Evolutionary conservation across 1,140 invertebrate species (phyloP).

Genomic region (Cylas formicarius): DNA sequence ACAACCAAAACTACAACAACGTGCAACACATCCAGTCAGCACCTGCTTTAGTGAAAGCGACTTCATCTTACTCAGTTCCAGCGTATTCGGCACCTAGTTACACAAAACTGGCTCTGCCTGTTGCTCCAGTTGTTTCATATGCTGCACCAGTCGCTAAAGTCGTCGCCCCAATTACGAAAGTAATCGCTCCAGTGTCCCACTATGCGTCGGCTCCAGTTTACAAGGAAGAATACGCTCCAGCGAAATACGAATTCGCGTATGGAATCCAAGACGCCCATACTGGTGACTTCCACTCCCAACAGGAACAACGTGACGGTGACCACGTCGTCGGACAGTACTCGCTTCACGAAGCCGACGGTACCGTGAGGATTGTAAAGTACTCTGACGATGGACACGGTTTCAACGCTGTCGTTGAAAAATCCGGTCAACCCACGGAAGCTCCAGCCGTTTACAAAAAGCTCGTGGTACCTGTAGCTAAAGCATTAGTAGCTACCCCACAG

Average conservation of each 20-base stretch:
- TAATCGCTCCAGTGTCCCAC: background rate
- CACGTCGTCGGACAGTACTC: slow-evolving; percentile 36
- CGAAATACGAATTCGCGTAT: slow-evolving; percentile 48
- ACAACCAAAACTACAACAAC: no score
- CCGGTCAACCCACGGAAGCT: slow-evolving; percentile 25
- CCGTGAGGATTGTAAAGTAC: slow-evolving; percentile 57
- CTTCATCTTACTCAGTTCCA: no score
- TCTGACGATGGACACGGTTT: slow-evolving; percentile 64
- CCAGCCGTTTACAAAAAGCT: slow-evolving; percentile 43
- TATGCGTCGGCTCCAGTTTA: slow-evolving; percentile 40
- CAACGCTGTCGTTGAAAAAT: slow-evolving; percentile 47
- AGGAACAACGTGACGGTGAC: slow-evolving; percentile 38
- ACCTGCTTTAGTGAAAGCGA: no score
- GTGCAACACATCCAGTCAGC: no score
- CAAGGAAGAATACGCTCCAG: slow-evolving; percentile 34
- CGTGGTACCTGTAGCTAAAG: slow-evolving; percentile 25
- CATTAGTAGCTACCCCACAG: slow-evolving; percentile 11
- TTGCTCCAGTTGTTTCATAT: no score
- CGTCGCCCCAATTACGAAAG: slow-evolving; percentile 3
- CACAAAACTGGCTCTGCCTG: no score
- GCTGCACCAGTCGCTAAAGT: slow-evolving; percentile 9
- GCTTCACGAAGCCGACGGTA: slow-evolving; percentile 48
- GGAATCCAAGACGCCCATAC: slow-evolving; percentile 49
- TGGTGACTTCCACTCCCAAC: slow-evolving; percentile 50
- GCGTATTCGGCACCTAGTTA: no score